phyloP scores from a whole-genome alignment of 2,113 vertebrate genomes.

The Trematocara nigrifrons region DNA sequence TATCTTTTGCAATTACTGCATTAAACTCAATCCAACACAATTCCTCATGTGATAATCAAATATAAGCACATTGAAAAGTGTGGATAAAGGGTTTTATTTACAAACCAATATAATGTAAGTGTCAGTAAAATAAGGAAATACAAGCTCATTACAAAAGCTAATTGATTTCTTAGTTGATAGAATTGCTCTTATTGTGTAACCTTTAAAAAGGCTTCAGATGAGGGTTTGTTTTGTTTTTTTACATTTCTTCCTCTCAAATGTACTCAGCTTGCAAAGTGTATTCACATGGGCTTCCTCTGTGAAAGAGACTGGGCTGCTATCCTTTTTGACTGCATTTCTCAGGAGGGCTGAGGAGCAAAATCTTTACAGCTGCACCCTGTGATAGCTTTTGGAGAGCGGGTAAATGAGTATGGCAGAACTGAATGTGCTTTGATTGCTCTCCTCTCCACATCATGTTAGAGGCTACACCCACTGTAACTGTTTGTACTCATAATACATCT shows the following conservation, averaged over 20 bases:
- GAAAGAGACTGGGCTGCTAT: slow-evolving; percentile 38
- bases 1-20: not conserved
- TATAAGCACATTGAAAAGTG: not conserved
- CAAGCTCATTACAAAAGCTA: not conserved
- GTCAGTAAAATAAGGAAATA: not conserved
- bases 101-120: not conserved
- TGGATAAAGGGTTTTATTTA: not conserved
- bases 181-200: not conserved
- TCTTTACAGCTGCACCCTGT: slow-evolving; percentile 60
- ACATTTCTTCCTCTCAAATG: not conserved
- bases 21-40: not conserved
- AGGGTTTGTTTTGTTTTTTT: not conserved
- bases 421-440: slow-evolving; percentile 51
- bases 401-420: slow-evolving; percentile 38
- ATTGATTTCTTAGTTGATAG: not conserved
- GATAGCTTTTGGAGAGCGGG: slow-evolving; percentile 47
- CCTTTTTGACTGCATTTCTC: slow-evolving; percentile 32
- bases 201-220: not conserved
- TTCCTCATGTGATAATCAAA: not conserved
- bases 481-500: not conserved
- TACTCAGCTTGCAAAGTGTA: slow-evolving; percentile 13
- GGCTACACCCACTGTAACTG: not conserved
- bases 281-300: slow-evolving; percentile 36
- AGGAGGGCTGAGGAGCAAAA: slow-evolving; percentile 45
- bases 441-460: slow-evolving; percentile 26